Evolutionary conservation across 1,140 invertebrate species (phyloP), one percentile per base, ranked within the genome.

Genomic region (Acyrthosiphon pisum): DNA sequence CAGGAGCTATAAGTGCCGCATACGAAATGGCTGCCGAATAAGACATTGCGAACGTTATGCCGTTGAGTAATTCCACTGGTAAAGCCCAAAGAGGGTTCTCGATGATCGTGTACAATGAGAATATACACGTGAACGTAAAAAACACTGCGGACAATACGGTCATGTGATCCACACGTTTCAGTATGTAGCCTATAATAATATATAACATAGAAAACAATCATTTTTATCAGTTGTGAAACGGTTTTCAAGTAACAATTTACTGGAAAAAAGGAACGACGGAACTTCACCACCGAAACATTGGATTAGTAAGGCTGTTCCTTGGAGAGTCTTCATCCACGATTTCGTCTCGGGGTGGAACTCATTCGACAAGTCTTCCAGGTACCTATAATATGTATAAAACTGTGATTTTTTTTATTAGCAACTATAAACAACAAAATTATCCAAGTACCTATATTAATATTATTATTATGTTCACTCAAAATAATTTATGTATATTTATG

Each of bases 11-110:
- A 94, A 97, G 96, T 94, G 97, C 98, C 1, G 98, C 98, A 95
- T 98, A 99, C 0, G 97, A 98, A 20, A 98, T 97, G 97, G 99
- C 98, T 11, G 98, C 97, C 0, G 98, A 96, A 95, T 98, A 99
- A 94, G 98, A 98, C 93, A 99, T 95, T 22, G 98, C 98, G 94
- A 98, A 98, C 0, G 98, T 98, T 14, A 98, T 95, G 22, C 98
- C 98, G 95, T 99, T 98, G 18, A 98, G 95, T 91, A 98, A 95
- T 95, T 99, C 98, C 46, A 99, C 96, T 4, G 98, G 97, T 93
- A 99, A 95, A 88, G 97, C 96, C 95, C 96, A 96, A 98, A 98
- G 99, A 0, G 97, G 96, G 95, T 98, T 97, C 2, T 95, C 95
- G 46, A 99, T 95, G 50, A 97, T 95, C 11, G 98, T 98, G 95